Percentiles rank a stretch among this genome's conserved stretches.
Evolutionary conservation across 2,113 vertebrate species (phyloP).

Genomic region (Lycocorax pyrrhopterus): DNA sequence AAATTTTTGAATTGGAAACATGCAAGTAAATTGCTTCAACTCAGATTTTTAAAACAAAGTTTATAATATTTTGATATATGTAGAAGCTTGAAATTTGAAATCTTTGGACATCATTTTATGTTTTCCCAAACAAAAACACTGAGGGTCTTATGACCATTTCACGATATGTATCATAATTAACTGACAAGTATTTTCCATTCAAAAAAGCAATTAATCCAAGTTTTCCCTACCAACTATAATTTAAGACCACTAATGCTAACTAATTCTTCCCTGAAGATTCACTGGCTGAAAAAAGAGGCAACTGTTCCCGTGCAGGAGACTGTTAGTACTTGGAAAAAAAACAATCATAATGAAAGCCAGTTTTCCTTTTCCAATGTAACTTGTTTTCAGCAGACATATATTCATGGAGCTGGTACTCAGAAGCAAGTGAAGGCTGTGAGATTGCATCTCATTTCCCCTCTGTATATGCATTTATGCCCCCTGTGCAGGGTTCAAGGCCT

Average conservation of each 20-base stretch:
- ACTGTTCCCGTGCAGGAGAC: neutral
- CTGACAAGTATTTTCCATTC: neutral
- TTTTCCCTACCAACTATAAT: neutral
- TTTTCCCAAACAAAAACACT: neutral
- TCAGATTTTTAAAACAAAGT: neutral
- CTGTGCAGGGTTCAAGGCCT: neutral
- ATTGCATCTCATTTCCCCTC: neutral
- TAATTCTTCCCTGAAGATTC: neutral
- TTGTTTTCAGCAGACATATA: neutral
- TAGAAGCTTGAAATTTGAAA: neutral
- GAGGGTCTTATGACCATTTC: neutral
- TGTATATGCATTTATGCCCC: neutral
- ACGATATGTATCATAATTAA: neutral
- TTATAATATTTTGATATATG: neutral
- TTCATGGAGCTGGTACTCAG: neutral
- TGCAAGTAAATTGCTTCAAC: neutral
- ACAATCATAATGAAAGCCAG: fast-evolving
- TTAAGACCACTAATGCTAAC: neutral
- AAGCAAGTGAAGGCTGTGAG: neutral
- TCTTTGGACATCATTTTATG: neutral
- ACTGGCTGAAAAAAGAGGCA: neutral
- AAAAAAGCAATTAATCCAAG: neutral
- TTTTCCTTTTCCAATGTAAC: neutral
- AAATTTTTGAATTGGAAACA: neutral
- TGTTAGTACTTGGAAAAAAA: neutral